Conservation (phyloP, 2,113 vertebrate species). For the Bagarius yarrelli region DNA sequence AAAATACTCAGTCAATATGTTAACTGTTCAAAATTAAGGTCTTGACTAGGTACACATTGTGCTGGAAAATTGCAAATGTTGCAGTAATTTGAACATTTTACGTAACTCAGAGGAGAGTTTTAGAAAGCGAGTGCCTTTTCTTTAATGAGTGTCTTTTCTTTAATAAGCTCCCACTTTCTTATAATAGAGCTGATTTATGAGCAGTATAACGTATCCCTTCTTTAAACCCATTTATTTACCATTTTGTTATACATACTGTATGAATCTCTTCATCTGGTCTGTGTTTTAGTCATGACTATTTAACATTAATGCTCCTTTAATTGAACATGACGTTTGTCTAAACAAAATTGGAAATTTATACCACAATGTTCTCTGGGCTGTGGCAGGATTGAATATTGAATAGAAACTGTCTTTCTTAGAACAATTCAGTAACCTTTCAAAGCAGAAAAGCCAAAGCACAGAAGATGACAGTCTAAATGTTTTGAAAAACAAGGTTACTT, state of each 20-base stretch:
- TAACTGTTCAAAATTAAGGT: not conserved
- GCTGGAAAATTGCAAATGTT: not conserved
- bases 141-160: slow-evolving; percentile 1
- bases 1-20: not conserved
- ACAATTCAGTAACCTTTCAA: slow-evolving; percentile 3
- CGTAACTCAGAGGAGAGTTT: not conserved
- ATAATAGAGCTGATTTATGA: not conserved
- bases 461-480: not conserved
- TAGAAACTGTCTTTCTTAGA: slow-evolving; percentile 3
- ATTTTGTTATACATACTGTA: not conserved
- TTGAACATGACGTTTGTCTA: not conserved
- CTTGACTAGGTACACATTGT: not conserved
- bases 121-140: too few relatives aligned
- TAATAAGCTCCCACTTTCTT: not conserved
- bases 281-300: not conserved
- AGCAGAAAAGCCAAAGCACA: not conserved
- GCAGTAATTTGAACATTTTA: not conserved
- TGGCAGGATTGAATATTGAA: not conserved
- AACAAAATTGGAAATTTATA: not conserved
- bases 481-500: slow-evolving; percentile 10
- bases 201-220: not conserved
- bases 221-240: not conserved
- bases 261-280: not conserved
- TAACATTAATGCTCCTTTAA: not conserved
- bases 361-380: not conserved